Evolutionary conservation across 1,140 invertebrate genomes (phyloP).

Genomic region (Portunus trituberculatus): DNA sequence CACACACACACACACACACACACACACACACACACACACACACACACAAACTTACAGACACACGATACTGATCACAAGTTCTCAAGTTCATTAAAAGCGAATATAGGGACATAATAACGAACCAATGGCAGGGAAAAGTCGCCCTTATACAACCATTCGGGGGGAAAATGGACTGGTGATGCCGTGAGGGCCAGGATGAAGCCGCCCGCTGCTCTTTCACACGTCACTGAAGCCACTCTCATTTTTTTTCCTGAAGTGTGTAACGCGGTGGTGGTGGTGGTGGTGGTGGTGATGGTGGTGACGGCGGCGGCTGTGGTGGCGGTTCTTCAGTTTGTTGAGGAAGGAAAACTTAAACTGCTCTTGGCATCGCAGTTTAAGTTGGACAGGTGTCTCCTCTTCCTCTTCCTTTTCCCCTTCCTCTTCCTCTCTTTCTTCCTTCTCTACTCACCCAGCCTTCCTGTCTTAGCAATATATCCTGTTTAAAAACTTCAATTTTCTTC

Average conservation of each 20-base stretch:
- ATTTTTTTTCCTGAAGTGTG: background rate
- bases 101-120: background rate
- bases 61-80: background rate
- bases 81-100: background rate
- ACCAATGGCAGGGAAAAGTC: background rate
- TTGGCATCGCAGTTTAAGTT: background rate
- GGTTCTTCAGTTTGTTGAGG: background rate
- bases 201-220: too few relatives aligned
- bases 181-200: background rate
- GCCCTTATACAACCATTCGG: background rate
- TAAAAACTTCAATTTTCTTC: too few relatives aligned
- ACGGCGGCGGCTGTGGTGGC: background rate
- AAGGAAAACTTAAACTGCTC: background rate
- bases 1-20: background rate
- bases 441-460: too few relatives aligned
- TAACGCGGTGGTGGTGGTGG: background rate
- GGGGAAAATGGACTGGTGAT: background rate
- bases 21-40: too few relatives aligned
- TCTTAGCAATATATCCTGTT: too few relatives aligned
- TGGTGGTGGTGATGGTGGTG: slow-evolving; percentile 7
- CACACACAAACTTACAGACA: background rate
- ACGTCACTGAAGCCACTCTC: too few relatives aligned
- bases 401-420: too few relatives aligned
- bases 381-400: too few relatives aligned
- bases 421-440: too few relatives aligned